These are phyloP conservation scores for Anisognathus igniventris DNA, from an alignment of 2,797 vertebrate species.

Conservation along the genomic window DNA sequence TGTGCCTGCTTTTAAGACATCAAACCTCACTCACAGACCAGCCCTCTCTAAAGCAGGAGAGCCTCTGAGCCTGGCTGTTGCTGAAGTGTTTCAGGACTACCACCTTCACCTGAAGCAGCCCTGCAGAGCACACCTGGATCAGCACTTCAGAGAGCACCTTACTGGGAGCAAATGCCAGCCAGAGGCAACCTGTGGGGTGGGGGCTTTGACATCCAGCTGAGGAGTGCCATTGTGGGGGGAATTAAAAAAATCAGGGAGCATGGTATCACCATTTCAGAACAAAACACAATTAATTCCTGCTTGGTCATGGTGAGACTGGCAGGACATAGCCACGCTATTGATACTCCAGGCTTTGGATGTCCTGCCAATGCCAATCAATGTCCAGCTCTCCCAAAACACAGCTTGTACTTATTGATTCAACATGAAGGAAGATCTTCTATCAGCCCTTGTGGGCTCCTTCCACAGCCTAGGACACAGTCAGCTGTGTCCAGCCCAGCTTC, in stretches of 20 bases:
- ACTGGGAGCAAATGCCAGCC: neutral
- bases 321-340: accelerated
- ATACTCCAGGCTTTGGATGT: neutral
- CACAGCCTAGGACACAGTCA: neutral
- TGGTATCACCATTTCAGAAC: neutral
- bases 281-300: neutral
- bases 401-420: neutral
- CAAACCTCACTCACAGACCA: neutral
- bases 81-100: neutral
- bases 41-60: neutral
- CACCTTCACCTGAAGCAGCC: neutral
- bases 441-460: neutral
- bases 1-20: neutral
- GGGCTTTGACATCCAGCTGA: neutral
- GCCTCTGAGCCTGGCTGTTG: neutral
- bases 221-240: neutral
- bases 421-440: neutral
- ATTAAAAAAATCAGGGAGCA: accelerated
- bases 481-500: neutral
- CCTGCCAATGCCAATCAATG: neutral
- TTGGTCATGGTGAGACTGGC: accelerated
- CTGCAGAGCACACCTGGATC: neutral
- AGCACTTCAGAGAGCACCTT: neutral
- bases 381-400: neutral
- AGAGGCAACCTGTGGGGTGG: neutral